A percentile compares a stretch with the other conserved stretches of the same genome.
phyloP scores from a whole-genome alignment of 2,113 vertebrate genomes.

The Gymnarchus niloticus region DNA sequence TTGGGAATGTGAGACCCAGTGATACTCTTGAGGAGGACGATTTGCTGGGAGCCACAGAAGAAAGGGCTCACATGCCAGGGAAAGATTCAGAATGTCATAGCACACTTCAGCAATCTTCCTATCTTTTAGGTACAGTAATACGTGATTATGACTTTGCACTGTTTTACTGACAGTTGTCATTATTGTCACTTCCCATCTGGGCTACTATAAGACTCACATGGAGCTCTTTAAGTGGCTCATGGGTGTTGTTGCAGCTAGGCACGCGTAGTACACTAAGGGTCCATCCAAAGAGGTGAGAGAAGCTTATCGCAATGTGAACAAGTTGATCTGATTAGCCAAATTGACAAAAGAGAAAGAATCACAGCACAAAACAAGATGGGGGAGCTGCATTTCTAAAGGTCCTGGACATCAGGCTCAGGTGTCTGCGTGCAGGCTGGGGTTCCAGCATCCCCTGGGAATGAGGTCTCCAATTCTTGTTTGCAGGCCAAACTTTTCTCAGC shows the following conservation, averaged over 20 bases:
- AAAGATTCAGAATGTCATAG: background rate
- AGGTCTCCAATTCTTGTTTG: no score
- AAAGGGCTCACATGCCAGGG: no score
- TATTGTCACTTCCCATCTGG: constrained; percentile 45
- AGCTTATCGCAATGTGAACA: constrained; percentile 63
- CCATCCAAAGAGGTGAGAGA: constrained; percentile 46
- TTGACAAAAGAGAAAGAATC: constrained; percentile 40
- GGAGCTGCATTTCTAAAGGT: background rate
- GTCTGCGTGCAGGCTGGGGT: constrained; percentile 8
- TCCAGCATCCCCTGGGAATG: constrained; percentile 34
- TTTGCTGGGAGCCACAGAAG: no score
- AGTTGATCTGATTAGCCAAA: constrained; percentile 65
- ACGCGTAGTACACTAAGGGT: constrained; percentile 55
- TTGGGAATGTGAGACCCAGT: background rate
- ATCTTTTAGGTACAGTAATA: background rate
- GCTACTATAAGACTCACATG: constrained; percentile 49
- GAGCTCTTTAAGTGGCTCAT: constrained; percentile 48
- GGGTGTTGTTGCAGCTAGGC: constrained; percentile 58
- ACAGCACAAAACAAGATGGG: constrained; percentile 14
- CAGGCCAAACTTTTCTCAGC: constrained; percentile 54
- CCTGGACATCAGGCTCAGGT: background rate
- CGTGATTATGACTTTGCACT: constrained; percentile 34
- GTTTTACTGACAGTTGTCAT: constrained; percentile 45
- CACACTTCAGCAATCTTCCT: background rate
- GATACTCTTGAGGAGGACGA: background rate